Conservation (phyloP, 1,140 invertebrate genomes). For the Zeugodacus cucurbitae region DNA sequence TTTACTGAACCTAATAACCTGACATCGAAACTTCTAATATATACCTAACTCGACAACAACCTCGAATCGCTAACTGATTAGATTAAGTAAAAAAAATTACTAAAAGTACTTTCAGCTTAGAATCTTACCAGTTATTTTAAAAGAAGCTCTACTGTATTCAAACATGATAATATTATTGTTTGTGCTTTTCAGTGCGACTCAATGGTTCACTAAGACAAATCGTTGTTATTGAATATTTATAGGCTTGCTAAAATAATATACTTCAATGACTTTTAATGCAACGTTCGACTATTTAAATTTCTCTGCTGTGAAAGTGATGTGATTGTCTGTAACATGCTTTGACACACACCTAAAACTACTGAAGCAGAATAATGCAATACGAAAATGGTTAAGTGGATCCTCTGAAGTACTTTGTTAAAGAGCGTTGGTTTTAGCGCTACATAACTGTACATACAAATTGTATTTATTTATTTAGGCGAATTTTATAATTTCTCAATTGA, state of each 20-base stretch:
- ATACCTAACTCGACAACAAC: too few species aligned
- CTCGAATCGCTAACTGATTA: too few species aligned
- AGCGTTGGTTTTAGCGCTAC: not conserved
- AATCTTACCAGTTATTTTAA: too few species aligned
- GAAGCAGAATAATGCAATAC: not conserved
- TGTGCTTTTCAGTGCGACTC: not conserved
- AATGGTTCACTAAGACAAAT: not conserved
- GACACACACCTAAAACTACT: not conserved
- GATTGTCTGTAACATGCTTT: not conserved
- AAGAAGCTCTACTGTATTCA: not conserved
- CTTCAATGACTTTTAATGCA: not conserved
- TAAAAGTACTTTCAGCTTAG: too few species aligned
- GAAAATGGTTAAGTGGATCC: not conserved
- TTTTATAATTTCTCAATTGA: not conserved
- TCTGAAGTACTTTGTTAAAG: not conserved
- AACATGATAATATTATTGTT: not conserved
- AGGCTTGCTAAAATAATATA: not conserved
- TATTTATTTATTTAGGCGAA: not conserved
- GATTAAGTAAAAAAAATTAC: too few species aligned
- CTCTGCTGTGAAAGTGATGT: not conserved
- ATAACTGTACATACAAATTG: too few species aligned
- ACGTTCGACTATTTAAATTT: not conserved
- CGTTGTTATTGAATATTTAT: not conserved
- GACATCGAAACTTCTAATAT: too few species aligned
- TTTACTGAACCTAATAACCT: too few species aligned